These are phyloP conservation scores for Columba guinea DNA, from an alignment of 2,797 vertebrate species.

Conservation along the genomic window DNA sequence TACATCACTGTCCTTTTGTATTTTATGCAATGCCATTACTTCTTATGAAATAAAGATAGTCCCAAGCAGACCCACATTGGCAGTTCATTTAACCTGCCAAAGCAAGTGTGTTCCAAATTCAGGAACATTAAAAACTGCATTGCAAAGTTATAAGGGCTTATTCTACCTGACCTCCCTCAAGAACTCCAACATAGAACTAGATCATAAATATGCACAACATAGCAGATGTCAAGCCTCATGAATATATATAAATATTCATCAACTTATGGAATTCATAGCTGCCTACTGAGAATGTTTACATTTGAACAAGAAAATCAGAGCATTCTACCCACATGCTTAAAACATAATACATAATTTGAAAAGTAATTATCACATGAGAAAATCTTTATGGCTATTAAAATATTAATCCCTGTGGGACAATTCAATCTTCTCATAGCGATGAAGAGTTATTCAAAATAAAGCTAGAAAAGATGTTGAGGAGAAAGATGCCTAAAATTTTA, in stretches of 20 bases:
- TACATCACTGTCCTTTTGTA: not conserved
- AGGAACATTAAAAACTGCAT: constrained; percentile 1
- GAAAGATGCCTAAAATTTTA: not conserved
- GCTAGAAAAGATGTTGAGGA: not conserved
- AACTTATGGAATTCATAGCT: constrained; percentile 46
- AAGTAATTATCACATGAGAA: constrained; percentile 17
- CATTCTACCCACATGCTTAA: constrained; percentile 10
- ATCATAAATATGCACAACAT: constrained; percentile 63
- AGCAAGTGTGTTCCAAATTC: constrained; percentile 10
- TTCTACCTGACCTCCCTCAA: constrained; percentile 46
- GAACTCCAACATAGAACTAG: constrained; percentile 1
- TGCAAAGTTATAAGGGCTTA: constrained; percentile 1
- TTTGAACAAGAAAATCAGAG: constrained; percentile 50
- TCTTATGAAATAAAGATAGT: not conserved
- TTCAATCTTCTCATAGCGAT: not conserved
- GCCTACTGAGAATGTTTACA: constrained; percentile 22
- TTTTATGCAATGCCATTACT: not conserved
- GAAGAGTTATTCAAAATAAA: not conserved
- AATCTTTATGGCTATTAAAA: not conserved
- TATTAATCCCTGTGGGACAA: not conserved
- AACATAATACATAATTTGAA: constrained; percentile 34
- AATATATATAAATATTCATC: constrained; percentile 65
- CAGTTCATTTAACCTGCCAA: constrained; percentile 11
- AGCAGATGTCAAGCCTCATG: constrained; percentile 49
- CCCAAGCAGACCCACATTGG: not conserved